These are phyloP conservation scores for Plemyria rubiginata DNA, from an alignment of 2,888 invertebrate genomes.

Conservation along the genomic window DNA sequence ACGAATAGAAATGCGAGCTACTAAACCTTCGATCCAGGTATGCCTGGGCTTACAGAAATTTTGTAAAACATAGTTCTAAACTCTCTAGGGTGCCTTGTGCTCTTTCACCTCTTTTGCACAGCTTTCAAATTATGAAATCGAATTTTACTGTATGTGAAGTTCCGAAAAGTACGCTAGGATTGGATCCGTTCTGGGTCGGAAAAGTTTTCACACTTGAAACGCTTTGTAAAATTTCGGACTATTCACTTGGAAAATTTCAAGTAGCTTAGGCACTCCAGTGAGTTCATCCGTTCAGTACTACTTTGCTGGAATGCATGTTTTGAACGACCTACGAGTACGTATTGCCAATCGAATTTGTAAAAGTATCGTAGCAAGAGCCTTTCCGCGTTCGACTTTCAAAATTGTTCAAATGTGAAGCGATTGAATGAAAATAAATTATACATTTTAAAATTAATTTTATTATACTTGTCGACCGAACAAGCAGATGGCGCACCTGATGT, in stretches of 20 bases:
- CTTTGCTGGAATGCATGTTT: not conserved
- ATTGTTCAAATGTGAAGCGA: not conserved
- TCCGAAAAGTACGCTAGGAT: slow-evolving; percentile 3
- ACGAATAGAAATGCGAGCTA: not conserved
- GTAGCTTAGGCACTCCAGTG: not conserved
- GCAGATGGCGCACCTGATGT: too few relatives aligned
- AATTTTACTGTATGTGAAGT: slow-evolving; percentile 5
- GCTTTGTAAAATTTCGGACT: slow-evolving; percentile 2
- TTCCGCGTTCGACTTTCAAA: not conserved
- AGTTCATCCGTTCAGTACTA: not conserved
- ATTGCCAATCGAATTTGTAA: not conserved
- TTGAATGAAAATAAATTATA: not conserved
- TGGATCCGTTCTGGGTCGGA: slow-evolving; percentile 1
- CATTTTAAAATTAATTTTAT: too few relatives aligned
- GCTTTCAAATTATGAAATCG: slow-evolving; percentile 9
- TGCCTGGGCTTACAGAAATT: not conserved
- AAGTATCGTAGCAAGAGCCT: not conserved
- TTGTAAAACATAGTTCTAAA: slow-evolving; percentile 5
- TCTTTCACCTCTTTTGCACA: slow-evolving; percentile 5
- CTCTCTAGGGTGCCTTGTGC: not conserved
- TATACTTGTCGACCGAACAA: too few relatives aligned
- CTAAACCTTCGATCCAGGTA: not conserved
- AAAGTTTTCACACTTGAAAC: not conserved
- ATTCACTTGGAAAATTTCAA: slow-evolving; percentile 6
- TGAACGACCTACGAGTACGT: not conserved